phyloP scores from a whole-genome alignment of 2,113 vertebrate genomes.

The Xiphorhynchus elegans region DNA sequence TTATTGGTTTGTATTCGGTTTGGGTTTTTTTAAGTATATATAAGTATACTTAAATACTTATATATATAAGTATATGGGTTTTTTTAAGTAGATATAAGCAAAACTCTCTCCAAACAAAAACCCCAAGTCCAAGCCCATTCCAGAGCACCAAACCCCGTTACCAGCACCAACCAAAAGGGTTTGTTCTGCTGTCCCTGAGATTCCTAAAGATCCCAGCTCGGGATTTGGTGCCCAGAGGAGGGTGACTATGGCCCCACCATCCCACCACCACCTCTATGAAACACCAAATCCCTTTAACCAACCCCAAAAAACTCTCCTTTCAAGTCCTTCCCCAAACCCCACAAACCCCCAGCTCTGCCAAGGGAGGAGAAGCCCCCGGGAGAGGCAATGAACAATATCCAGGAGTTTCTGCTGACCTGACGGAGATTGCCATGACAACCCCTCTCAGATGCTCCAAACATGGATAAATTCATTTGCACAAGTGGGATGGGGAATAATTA shows the following conservation, averaged over 20 bases:
- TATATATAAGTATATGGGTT: too few relatives aligned
- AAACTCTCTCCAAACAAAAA: neutral
- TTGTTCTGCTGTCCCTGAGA: neutral
- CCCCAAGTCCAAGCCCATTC: neutral
- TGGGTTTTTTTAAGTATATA: neutral
- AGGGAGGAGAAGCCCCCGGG: constrained; percentile 18
- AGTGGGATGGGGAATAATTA: constrained; percentile 56
- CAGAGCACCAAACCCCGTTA: neutral
- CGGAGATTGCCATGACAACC: constrained; percentile 61
- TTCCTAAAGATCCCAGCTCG: accelerated
- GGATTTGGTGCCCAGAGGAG: neutral
- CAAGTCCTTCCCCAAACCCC: neutral
- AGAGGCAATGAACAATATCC: neutral
- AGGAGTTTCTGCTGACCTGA: constrained; percentile 53
- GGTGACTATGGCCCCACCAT: accelerated
- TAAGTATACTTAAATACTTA: neutral
- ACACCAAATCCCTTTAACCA: neutral
- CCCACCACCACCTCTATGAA: neutral
- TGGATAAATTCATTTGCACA: constrained; percentile 45
- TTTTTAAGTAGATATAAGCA: neutral
- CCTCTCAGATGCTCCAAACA: constrained; percentile 37
- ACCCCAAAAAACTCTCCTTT: accelerated
- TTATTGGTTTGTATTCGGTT: too few relatives aligned
- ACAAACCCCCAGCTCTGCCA: neutral
- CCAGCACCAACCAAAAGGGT: accelerated